Percentiles rank a stretch among this genome's conserved stretches.
These are phyloP conservation scores for Synergus umbraculus DNA, from an alignment of 2,888 invertebrate genomes.

Conservation along the genomic window DNA sequence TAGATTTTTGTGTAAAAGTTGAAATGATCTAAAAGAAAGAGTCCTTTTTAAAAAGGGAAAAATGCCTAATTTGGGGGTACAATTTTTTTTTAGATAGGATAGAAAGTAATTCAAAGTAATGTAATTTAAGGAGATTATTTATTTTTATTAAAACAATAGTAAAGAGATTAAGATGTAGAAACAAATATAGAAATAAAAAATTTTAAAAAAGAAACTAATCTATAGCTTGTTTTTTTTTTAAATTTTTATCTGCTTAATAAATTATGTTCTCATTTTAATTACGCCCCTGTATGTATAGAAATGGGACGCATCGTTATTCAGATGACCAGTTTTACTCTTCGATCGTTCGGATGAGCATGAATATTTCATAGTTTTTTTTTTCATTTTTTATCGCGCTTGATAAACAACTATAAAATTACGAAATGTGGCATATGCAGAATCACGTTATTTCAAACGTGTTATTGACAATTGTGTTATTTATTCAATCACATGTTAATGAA, in stretches of 20 bases:
- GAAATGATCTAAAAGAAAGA: no score
- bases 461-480: conserved; percentile 9
- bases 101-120: no score
- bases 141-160: no score
- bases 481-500: background rate
- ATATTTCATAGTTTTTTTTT: conserved; percentile 7
- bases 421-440: conserved; percentile 9
- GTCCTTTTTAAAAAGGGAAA: no score
- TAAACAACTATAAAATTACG: conserved; percentile 8
- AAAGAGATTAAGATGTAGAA: no score
- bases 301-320: background rate
- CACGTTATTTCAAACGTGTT: conserved; percentile 6
- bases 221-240: background rate
- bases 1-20: no score
- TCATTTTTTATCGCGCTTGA: conserved; percentile 9
- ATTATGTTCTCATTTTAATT: background rate
- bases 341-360: conserved; percentile 17
- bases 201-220: background rate
- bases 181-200: background rate
- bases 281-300: conserved; percentile 24
- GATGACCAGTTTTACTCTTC: conserved; percentile 21
- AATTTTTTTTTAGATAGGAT: no score
- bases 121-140: no score
- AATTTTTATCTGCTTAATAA: background rate
- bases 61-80: no score